Evolutionary conservation across 2,888 invertebrate genomes (phyloP), one percentile per base, ranked within the genome.

Genomic region (Cryptus viduatorius): DNA sequence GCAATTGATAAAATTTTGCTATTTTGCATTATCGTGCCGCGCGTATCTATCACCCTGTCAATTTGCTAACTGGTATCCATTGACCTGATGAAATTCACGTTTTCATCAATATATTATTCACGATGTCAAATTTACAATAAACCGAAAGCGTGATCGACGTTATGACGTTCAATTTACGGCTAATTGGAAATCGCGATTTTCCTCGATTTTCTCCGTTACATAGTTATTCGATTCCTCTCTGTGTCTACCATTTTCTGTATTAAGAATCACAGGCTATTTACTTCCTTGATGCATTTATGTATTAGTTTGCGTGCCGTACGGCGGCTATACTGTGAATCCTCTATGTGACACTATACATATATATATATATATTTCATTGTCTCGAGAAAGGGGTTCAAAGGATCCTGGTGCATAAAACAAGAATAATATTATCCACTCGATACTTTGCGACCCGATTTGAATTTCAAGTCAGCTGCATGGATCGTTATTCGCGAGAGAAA

Each of bases 401-500:
- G 67, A 81, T 46, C 59, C 8, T 8, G 56, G 7, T 64, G 78
- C 72, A 68, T 73, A 69, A 84, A 75, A 64, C 14, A 79, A 69
- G 79, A 83, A 83, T 80, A 83, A 80, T 79, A 76, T 79, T 68
- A 80, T 80, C 68, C 77, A 85, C 83, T 85, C 82, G 77, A 85
- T 80, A 83, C 64, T 56, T 85, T 65, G 56, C 48, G 78, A 31
- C 79, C 73, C 76, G 73, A 89, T 90, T 89, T 87, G 84, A 88
- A 87, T 90, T 87, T 88, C 86, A 84, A 88, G 72, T 86, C 72
- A 84, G 68, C 84, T 78, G 73, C 29, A 16, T 65, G 65, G 77
- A 79, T 88, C 86, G 83, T 90, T 89, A 90, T 71, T 87, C 83
- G 65, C 76, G 73, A 87, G 84, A 83, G 81, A 53, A 37, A 24